A percentile compares a stretch with the other conserved stretches of the same genome.
Conservation (phyloP, 2,888 invertebrate species). For the Papilio elwesi region DNA sequence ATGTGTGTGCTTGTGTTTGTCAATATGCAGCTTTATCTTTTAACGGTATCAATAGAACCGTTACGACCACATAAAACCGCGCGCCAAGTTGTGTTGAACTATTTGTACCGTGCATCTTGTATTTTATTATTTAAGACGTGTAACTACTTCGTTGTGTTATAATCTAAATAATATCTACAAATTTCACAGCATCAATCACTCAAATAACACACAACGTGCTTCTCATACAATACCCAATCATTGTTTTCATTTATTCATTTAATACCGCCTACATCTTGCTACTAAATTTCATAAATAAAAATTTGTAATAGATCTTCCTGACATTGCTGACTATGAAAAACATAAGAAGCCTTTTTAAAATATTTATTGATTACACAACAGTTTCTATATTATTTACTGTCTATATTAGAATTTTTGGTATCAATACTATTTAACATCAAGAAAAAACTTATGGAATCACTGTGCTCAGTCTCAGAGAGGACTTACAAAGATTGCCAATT, state of each 20-base stretch:
- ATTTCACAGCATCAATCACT: constrained; percentile 20
- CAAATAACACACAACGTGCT: background rate
- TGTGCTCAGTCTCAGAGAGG: background rate
- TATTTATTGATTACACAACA: too few relatives aligned
- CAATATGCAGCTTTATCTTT: background rate
- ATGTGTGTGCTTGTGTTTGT: background rate
- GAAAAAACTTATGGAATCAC: constrained; percentile 6
- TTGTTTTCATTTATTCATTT: background rate
- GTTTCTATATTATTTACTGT: too few relatives aligned
- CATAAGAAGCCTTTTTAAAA: too few relatives aligned
- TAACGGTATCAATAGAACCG: too few relatives aligned
- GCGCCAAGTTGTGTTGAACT: background rate
- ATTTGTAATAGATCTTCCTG: too few relatives aligned
- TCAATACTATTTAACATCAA: background rate
- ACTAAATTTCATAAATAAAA: too few relatives aligned
- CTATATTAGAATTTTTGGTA: too few relatives aligned
- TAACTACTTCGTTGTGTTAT: constrained; percentile 9
- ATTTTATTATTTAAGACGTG: constrained; percentile 2
- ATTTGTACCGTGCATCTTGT: background rate
- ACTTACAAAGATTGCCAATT: background rate
- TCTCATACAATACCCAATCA: too few relatives aligned
- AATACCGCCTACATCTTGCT: too few relatives aligned
- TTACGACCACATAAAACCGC: background rate
- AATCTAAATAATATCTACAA: constrained; percentile 21
- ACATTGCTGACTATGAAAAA: too few relatives aligned